Base-by-base conservation (phyloP, 2,113 vertebrate genomes). In the Phaetusa simplex region DNA sequence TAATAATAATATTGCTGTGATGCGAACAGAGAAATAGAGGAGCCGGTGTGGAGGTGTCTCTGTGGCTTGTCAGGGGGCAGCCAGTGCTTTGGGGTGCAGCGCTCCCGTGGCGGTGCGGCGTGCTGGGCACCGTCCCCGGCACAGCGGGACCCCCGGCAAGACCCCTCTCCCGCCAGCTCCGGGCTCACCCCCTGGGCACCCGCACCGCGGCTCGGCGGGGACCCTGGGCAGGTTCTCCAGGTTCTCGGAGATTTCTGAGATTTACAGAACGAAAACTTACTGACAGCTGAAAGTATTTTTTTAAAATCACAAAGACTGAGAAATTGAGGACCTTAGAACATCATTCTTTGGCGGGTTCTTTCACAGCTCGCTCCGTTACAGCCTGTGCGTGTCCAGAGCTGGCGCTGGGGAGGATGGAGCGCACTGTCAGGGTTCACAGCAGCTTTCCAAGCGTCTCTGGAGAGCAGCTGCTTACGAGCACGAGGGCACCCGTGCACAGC, bases 321-420 rank as follows among this genome's bases (percentile, higher is more conserved):
- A 42, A 71, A 42, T 6, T 6, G 43, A 78, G 34, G 34, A 8
- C 38, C 14, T 62, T 43, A 18, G 26, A 30, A 12, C 30, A 2
- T 27, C 1, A 2, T 29, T 42, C 30, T 14, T 32, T 16, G 12
- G 58, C 43, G 43, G 56, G 12, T 24, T 66, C 52, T 27, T 24
- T n/a, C 21, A 16, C 3, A 10, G n/a, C 26, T 5, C 7, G 6
- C 29, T 38, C 62, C 9, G 0, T 12, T 2, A 15, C 2, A 0
- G 42, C 27, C 1, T 0, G 3, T 14, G 56, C 17, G 18, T 29
- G 77, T n/a, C 74, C 70, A 18, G 80, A 12, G 73, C 32, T 14
- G 50, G 58, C 83, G 7, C 62, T 16, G 76, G 64, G 22, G 32
- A 32, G 81, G 64, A 61, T 4, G 15, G 14, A n/a, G n/a, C 50